Conservation (phyloP, 2,888 invertebrate species). For the Polia nebulosa region DNA sequence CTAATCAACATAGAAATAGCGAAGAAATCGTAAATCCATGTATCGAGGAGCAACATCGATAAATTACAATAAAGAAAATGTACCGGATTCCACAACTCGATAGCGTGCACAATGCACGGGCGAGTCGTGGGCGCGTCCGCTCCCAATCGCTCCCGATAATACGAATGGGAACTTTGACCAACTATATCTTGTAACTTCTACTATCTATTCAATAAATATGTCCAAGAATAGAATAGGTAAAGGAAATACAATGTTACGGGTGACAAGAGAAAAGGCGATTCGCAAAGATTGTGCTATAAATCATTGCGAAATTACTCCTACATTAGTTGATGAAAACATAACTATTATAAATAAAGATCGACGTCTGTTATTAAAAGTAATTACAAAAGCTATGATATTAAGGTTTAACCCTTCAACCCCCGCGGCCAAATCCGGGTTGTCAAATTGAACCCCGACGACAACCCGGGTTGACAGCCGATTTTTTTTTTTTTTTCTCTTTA, state of each 20-base stretch:
- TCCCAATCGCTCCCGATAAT: constrained; percentile 63
- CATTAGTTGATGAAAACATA: neutral
- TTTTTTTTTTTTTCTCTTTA: too few relatives aligned
- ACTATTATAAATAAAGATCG: neutral
- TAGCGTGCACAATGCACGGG: constrained; percentile 56
- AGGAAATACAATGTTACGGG: constrained; percentile 6
- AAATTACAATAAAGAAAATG: constrained; percentile 73
- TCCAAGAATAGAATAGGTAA: constrained; percentile 1
- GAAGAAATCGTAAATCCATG: constrained; percentile 59
- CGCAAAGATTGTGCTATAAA: constrained; percentile 8
- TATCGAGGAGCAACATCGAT: constrained; percentile 63
- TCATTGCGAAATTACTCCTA: neutral
- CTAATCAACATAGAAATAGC: constrained; percentile 55
- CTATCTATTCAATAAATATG: constrained; percentile 38
- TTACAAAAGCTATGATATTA: constrained; percentile 15
- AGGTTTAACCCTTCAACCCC: too few relatives aligned
- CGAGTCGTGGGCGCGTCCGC: constrained; percentile 60
- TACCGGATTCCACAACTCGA: constrained; percentile 48
- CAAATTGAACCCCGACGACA: too few relatives aligned
- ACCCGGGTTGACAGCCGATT: too few relatives aligned
- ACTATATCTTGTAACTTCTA: constrained; percentile 38
- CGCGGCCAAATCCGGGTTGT: too few relatives aligned
- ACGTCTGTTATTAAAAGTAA: constrained; percentile 1
- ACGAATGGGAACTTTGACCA: constrained; percentile 70
- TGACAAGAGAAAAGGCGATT: constrained; percentile 11